These are phyloP conservation scores for Alexandromys fortis DNA, from an alignment of 2,113 vertebrate genomes.

Conservation along the genomic window DNA sequence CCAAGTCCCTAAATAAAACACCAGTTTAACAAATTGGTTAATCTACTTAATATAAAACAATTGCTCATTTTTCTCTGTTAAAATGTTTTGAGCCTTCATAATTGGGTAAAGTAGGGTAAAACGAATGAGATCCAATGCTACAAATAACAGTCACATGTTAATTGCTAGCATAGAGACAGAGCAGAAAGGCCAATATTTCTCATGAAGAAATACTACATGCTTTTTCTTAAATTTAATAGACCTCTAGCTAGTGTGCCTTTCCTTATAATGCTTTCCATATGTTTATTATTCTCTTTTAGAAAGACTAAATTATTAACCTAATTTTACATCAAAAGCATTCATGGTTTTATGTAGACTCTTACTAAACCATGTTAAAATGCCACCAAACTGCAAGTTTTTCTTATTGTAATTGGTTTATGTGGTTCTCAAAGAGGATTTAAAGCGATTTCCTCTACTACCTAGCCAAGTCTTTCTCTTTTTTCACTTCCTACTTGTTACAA, in stretches of 20 bases:
- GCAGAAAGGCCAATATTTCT: conserved; percentile 30
- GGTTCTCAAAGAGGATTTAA: not conserved
- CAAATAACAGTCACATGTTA: not conserved
- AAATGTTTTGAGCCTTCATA: conserved; percentile 46
- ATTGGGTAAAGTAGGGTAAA: conserved; percentile 42
- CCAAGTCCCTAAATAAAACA: conserved; percentile 18
- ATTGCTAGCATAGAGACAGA: conserved; percentile 47
- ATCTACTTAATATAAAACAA: conserved; percentile 41
- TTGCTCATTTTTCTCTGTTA: not conserved
- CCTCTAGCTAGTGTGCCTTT: conserved; percentile 43
- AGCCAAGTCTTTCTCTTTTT: not conserved
- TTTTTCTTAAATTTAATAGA: conserved; percentile 35
- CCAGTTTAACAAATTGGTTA: conserved; percentile 55
- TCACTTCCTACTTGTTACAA: not conserved
- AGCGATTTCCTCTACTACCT: not conserved
- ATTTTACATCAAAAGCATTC: conserved; percentile 78
- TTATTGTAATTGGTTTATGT: not conserved
- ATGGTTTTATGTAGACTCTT: conserved; percentile 42
- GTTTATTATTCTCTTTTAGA: conserved; percentile 75
- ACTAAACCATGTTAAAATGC: conserved; percentile 36
- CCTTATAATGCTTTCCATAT: conserved; percentile 72
- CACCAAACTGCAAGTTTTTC: conserved; percentile 33
- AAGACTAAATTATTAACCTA: conserved; percentile 81
- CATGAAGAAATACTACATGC: conserved; percentile 2
- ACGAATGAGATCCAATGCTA: not conserved